Conservation (phyloP, 2,888 invertebrate species). For the Pheosia tremula region DNA sequence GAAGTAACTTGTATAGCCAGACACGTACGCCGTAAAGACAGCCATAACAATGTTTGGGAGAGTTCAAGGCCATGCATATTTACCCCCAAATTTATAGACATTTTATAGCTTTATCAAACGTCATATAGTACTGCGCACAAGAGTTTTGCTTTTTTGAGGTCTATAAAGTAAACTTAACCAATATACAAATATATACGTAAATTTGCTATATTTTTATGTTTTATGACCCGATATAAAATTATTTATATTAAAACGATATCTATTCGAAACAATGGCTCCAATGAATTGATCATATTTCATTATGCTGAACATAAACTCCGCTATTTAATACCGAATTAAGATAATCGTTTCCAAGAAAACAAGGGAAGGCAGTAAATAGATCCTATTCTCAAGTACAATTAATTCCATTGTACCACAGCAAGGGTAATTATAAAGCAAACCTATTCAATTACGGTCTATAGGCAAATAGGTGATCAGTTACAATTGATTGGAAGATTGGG, state of each 20-base stretch:
- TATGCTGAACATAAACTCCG: no score
- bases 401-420: conserved; percentile 28
- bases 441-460: conserved; percentile 31
- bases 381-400: conserved; percentile 25
- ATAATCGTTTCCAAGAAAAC: conserved; percentile 9
- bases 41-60: background rate
- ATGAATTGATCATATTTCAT: no score
- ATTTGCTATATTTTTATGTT: no score
- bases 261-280: no score
- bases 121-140: background rate
- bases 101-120: no score
- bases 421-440: conserved; percentile 32
- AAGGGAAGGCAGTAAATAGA: conserved; percentile 21
- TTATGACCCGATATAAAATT: no score
- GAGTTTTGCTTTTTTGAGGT: no score
- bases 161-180: no score
- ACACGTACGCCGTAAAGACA: background rate
- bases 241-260: no score
- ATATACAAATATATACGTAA: no score
- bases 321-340: background rate
- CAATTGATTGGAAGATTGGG: conserved; percentile 19
- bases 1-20: conserved; percentile 6
- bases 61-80: background rate
- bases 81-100: no score
- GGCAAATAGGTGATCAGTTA: conserved; percentile 21